Conservation (phyloP, 37 sponge, comb jelly and placozoan genomes). For the Crambe crambe region DNA sequence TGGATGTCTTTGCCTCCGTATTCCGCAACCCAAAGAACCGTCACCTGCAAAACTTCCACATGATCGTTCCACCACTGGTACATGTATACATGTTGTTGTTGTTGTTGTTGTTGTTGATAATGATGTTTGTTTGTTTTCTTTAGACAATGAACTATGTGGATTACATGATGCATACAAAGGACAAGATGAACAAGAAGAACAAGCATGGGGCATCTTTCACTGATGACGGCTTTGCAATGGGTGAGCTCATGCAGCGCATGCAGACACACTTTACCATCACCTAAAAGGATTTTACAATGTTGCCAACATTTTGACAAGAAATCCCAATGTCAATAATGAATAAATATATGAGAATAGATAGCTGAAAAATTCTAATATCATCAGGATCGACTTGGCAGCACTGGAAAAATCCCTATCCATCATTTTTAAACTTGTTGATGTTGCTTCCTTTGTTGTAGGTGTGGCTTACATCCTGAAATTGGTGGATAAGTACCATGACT, state of each 20-base stretch:
- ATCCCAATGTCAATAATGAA: too few species aligned
- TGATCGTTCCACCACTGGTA: constrained; percentile 95
- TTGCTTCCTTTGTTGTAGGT: constrained; percentile 25
- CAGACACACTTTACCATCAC: too few species aligned
- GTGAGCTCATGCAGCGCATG: constrained; percentile 25
- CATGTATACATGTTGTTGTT: not conserved
- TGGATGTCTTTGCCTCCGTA: constrained; percentile 90
- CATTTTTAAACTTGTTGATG: too few species aligned
- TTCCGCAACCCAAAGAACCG: constrained; percentile 88
- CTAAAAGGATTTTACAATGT: too few species aligned
- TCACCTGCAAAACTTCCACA: constrained; percentile 95
- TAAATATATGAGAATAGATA: too few species aligned
- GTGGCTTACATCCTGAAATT: constrained; percentile 97
- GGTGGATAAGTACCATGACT: constrained; percentile 95
- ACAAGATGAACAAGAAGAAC: constrained; percentile 96
- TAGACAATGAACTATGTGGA: constrained; percentile 96
- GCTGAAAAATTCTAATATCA: too few species aligned
- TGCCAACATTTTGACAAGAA: too few species aligned
- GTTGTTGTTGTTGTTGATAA: not conserved
- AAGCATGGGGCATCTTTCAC: constrained; percentile 97
- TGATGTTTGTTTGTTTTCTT: not conserved
- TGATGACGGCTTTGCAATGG: constrained; percentile 99
- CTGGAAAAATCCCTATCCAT: too few species aligned
- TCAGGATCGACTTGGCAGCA: too few species aligned
- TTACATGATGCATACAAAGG: constrained; percentile 93